Conservation (phyloP, 2,113 vertebrate genomes). For the Saguinus midas region DNA sequence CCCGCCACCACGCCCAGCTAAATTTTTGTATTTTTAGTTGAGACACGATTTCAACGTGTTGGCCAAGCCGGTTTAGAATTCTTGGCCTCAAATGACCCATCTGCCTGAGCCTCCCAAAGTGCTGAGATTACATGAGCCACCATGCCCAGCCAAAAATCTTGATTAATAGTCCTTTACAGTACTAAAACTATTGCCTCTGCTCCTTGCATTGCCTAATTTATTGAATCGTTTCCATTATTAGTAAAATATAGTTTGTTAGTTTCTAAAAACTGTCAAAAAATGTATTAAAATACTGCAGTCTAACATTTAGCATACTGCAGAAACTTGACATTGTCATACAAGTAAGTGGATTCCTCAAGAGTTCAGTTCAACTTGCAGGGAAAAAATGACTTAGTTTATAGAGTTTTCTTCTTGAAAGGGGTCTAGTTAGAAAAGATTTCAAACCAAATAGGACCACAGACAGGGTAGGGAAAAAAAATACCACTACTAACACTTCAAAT, state of each 20-base stretch:
- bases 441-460: conserved; percentile 31
- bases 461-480: neutral
- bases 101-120: too few relatives aligned
- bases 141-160: neutral
- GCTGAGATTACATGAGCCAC: too few relatives aligned
- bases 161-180: neutral
- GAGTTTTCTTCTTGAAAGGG: conserved; percentile 42
- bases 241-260: conserved; percentile 28
- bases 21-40: too few relatives aligned
- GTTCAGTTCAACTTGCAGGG: neutral
- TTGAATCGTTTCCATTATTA: conserved; percentile 32
- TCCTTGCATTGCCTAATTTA: neutral
- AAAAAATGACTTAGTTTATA: neutral
- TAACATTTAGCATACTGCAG: neutral
- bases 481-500: neutral
- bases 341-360: conserved; percentile 26
- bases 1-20: too few relatives aligned
- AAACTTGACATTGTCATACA: neutral
- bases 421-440: conserved; percentile 40
- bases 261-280: conserved; percentile 2
- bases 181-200: neutral
- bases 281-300: neutral
- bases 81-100: too few relatives aligned
- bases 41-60: too few relatives aligned
- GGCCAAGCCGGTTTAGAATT: too few relatives aligned